Evolutionary conservation across 2,113 vertebrate genomes (phyloP), one percentile per base, ranked within the genome.

Genomic region (Carlito syrichta): DNA sequence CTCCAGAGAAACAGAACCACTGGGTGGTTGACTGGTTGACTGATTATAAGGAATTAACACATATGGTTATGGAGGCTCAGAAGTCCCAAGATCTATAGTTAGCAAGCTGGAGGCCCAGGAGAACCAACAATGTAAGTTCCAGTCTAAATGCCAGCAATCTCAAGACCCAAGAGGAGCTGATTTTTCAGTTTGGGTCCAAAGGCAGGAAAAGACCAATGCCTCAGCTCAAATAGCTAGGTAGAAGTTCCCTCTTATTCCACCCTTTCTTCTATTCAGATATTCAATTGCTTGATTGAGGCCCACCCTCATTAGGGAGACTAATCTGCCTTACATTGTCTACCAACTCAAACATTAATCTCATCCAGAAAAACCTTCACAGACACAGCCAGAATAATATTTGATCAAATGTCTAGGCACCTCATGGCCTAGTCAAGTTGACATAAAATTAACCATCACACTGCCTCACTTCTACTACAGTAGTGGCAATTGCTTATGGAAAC

Each of bases 321-420:
- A 74, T 69, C 50, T 74, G n/a, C 45, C 85, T 78, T 89, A 73
- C n/a, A 50, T 68, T 69, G 69, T 52, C 66, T 91, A 91, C 58
- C 9, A 14, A 77, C 95, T 85, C 5, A 38, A 38, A 91, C 66
- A 16, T 56, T 52, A 89, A 91, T 54, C 54, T 95, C 8, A 83
- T 82, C 83, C 43, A 93, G 78, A 93, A 97, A 82, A n/a, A 62
- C 78, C 50, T 30, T 89, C 79, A 89, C 30, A 92, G 73, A 71
- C 48, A 94, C 13, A 73, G n/a, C 9, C 12, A 74, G 79, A 95
- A 58, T 73, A 86, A n/a, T 73, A 43, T 96, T 89, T 86, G 48
- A 84, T 52, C 45, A 84, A 95, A 83, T 95, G 43, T 89, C 35
- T 83, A 22, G 60, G 56, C 19, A 89, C 60, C 83, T 35, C 20